A percentile compares a stretch with the other conserved stretches of the same genome.
These are phyloP conservation scores for Oreochromis mossambicus DNA, from an alignment of 2,797 vertebrate genomes.

Conservation along the genomic window DNA sequence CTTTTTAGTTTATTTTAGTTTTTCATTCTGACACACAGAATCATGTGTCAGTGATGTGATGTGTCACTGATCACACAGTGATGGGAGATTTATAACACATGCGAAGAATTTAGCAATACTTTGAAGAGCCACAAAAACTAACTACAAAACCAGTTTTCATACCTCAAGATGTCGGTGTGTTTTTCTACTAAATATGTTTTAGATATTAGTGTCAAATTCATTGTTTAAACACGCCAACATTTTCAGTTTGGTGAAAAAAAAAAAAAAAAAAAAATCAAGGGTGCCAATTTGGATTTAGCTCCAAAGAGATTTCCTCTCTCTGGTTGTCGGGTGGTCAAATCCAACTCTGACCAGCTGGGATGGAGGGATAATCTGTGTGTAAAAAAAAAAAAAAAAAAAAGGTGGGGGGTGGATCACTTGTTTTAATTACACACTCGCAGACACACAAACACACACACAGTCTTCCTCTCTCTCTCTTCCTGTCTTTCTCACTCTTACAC, in stretches of 20 bases:
- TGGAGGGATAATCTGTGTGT: slow-evolving; percentile 76
- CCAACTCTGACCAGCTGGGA: slow-evolving; percentile 78
- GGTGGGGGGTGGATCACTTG: slow-evolving; percentile 53
- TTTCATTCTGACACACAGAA: neutral
- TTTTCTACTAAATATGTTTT: neutral
- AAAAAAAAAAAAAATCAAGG: slow-evolving; percentile 50
- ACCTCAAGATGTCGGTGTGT: neutral
- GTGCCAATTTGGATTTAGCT: slow-evolving; percentile 76
- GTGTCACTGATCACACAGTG: neutral
- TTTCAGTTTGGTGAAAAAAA: slow-evolving; percentile 32
- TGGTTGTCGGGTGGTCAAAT: slow-evolving; percentile 74
- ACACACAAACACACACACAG: slow-evolving; percentile 38
- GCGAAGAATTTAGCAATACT: neutral
- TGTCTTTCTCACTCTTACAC: neutral
- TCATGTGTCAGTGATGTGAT: neutral
- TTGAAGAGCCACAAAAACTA: neutral
- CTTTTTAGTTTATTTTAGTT: accelerated
- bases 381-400: slow-evolving; percentile 35
- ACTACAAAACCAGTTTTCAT: neutral
- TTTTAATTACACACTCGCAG: slow-evolving; percentile 78
- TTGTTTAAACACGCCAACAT: slow-evolving; percentile 15
- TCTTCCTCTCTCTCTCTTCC: slow-evolving; percentile 12
- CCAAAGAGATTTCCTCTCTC: slow-evolving; percentile 73
- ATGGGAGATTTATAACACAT: neutral
- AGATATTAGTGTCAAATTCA: slow-evolving; percentile 22